Conservation (phyloP, 2,113 vertebrate species). For the Saguinus midas region DNA sequence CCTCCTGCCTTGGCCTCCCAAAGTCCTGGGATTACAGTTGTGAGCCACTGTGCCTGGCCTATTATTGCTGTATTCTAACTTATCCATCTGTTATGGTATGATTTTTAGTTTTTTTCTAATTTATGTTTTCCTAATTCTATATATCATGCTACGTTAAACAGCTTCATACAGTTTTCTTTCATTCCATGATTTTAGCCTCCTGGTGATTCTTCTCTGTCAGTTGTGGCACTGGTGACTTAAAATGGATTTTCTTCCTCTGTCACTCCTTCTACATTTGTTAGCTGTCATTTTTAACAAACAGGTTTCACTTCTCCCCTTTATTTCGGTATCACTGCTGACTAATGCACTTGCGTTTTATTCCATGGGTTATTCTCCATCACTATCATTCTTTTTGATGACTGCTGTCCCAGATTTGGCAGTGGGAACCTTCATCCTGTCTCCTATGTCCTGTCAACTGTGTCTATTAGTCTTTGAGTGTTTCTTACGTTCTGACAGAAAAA, state of each 20-base stretch:
- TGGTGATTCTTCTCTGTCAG: background rate
- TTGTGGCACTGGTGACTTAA: background rate
- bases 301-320: background rate
- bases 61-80: background rate
- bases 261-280: background rate
- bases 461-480: background rate
- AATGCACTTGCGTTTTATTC: background rate
- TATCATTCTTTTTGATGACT: background rate
- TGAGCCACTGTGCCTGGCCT: too few relatives aligned
- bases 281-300: background rate
- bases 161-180: constrained; percentile 4
- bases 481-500: background rate
- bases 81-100: background rate
- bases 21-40: too few relatives aligned
- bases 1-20: too few relatives aligned
- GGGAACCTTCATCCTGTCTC: background rate
- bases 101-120: constrained; percentile 19
- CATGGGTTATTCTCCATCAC: background rate
- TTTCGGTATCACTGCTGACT: background rate
- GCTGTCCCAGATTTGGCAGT: background rate
- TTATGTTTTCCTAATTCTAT: background rate
- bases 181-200: background rate
- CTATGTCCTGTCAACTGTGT: background rate
- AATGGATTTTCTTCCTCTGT: background rate
- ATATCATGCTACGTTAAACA: background rate